These are phyloP conservation scores for Xenotilapia caudafasciata DNA, from an alignment of 2,113 vertebrate genomes.

Conservation along the genomic window DNA sequence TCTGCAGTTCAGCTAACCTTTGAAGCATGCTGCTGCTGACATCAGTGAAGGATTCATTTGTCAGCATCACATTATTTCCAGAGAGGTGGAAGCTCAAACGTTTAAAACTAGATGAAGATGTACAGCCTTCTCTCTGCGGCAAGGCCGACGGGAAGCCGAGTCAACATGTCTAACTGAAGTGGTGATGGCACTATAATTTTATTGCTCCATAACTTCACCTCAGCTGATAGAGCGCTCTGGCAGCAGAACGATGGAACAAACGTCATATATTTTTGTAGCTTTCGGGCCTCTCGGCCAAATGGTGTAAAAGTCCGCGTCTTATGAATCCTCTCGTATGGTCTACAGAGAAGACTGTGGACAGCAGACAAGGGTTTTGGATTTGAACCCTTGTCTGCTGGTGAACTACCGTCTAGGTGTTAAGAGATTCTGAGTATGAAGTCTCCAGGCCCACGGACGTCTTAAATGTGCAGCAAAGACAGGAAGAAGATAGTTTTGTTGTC, in stretches of 20 bases:
- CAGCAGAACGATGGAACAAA: background rate
- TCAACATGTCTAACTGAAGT: background rate
- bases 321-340: background rate
- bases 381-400: background rate
- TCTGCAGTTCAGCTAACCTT: background rate
- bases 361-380: background rate
- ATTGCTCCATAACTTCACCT: background rate
- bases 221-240: background rate
- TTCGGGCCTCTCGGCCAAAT: background rate
- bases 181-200: slow-evolving; percentile 4
- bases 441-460: background rate
- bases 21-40: background rate
- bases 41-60: background rate
- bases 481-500: background rate
- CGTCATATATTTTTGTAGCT: background rate
- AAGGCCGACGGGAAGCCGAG: background rate
- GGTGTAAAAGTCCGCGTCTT: background rate
- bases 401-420: background rate
- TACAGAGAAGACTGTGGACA: background rate
- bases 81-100: background rate
- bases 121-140: background rate
- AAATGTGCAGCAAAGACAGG: background rate
- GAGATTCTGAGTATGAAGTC: background rate
- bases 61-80: background rate
- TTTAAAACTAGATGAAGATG: background rate